Conservation (phyloP, 2,113 vertebrate genomes). For the Bufo gargarizans region DNA sequence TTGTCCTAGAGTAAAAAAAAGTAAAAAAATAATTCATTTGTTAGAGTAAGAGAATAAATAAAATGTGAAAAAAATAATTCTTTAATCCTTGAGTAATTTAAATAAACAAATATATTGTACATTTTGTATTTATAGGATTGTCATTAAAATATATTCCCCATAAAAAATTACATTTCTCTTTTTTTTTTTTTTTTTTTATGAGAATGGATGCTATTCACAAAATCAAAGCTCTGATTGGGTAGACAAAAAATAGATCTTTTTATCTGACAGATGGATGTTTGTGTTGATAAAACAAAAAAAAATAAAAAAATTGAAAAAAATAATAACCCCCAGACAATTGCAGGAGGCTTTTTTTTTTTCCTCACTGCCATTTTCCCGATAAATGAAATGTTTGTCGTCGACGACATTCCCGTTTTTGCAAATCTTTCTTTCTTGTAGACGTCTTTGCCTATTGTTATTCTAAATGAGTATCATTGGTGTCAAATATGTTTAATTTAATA, state of each 20-base stretch:
- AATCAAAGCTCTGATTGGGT: constrained; percentile 70
- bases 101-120: no score
- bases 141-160: constrained; percentile 68
- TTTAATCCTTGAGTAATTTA: no score
- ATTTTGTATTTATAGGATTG: constrained; percentile 80
- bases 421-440: constrained; percentile 51
- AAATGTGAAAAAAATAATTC: constrained; percentile 56
- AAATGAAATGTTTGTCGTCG: constrained; percentile 58
- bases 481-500: constrained; percentile 59
- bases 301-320: background rate
- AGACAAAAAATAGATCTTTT: constrained; percentile 64
- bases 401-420: constrained; percentile 50
- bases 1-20: no score
- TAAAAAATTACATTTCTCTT: background rate
- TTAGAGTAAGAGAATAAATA: constrained; percentile 53
- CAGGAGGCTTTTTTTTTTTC: constrained; percentile 21
- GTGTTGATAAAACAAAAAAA: constrained; percentile 26
- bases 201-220: constrained; percentile 69
- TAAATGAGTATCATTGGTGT: constrained; percentile 58
- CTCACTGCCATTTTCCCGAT: constrained; percentile 40
- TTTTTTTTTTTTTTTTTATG: background rate
- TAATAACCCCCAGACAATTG: constrained; percentile 46
- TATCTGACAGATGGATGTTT: constrained; percentile 58
- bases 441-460: constrained; percentile 57
- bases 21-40: no score